phyloP scores from a whole-genome alignment of 1,140 invertebrate genomes.

The Trichonephila inaurata region DNA sequence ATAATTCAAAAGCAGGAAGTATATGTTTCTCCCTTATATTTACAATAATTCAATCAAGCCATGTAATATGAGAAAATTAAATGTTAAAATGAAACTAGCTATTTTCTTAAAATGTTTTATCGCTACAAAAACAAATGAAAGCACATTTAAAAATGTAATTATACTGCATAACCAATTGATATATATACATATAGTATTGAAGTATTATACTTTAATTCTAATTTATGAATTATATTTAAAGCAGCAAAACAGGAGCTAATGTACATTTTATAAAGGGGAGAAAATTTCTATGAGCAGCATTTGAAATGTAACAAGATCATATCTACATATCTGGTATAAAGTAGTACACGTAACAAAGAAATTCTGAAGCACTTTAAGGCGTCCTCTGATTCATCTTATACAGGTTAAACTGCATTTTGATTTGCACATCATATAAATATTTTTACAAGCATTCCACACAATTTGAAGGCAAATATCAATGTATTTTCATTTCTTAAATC shows the following conservation, averaged over 20 bases:
- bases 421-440: conserved; percentile 20
- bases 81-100: not conserved
- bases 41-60: not conserved
- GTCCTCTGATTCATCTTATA: conserved; percentile 30
- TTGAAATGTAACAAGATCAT: not conserved
- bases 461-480: conserved; percentile 21
- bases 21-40: not conserved
- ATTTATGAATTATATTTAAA: too few species aligned
- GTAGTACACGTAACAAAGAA: not conserved
- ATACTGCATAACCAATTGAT: too few species aligned
- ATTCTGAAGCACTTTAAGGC: not conserved
- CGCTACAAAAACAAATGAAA: too few species aligned
- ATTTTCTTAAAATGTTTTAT: too few species aligned
- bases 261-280: too few species aligned
- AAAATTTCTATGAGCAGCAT: too few species aligned
- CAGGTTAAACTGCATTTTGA: conserved; percentile 36
- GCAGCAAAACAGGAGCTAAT: too few species aligned
- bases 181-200: too few species aligned
- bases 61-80: not conserved
- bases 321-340: not conserved
- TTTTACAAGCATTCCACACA: conserved; percentile 4
- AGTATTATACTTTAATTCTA: too few species aligned
- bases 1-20: not conserved
- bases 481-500: not conserved
- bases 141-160: too few species aligned